phyloP scores from a whole-genome alignment of 2,113 vertebrate genomes.

The Cranoglanis bouderius region DNA sequence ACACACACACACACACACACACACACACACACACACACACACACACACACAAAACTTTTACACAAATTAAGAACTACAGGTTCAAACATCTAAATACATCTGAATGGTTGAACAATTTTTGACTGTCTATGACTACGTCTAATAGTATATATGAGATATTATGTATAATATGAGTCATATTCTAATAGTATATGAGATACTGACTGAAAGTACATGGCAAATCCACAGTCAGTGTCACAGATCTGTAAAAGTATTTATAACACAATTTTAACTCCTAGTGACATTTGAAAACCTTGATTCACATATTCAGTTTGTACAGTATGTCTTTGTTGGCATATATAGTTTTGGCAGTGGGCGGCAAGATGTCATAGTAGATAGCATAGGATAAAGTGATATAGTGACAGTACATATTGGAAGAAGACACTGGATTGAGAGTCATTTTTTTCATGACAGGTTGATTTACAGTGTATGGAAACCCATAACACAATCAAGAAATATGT shows the following conservation, averaged over 20 bases:
- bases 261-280: too few relatives aligned
- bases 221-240: background rate
- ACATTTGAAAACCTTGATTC: background rate
- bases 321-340: background rate
- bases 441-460: background rate
- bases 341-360: background rate
- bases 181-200: too few relatives aligned
- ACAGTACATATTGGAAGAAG: background rate
- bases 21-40: background rate
- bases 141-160: too few relatives aligned
- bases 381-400: background rate
- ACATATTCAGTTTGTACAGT: background rate
- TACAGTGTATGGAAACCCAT: background rate
- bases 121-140: too few relatives aligned
- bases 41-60: background rate
- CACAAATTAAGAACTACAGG: too few relatives aligned
- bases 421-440: background rate
- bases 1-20: background rate
- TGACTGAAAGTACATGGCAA: too few relatives aligned
- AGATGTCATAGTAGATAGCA: background rate
- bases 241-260: too few relatives aligned
- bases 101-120: too few relatives aligned
- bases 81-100: too few relatives aligned
- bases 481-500: background rate
- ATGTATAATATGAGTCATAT: too few relatives aligned